A percentile compares a stretch with the other conserved stretches of the same genome.
Evolutionary conservation across 2,797 vertebrate genomes (phyloP).

Genomic region (Hydrophis major): DNA sequence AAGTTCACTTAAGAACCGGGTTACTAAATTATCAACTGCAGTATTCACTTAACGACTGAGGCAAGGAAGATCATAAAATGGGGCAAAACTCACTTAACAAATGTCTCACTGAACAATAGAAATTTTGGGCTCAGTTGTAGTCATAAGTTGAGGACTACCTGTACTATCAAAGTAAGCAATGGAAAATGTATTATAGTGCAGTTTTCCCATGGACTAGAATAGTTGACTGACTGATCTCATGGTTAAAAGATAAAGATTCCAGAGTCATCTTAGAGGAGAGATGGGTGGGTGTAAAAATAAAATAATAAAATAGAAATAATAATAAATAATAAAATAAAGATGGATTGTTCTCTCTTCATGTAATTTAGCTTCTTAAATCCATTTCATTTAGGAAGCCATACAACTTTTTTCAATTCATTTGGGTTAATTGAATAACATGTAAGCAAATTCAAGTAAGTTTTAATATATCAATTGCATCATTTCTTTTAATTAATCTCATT

Average conservation of each 20-base stretch:
- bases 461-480: not conserved
- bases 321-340: not conserved
- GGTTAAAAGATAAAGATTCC: not conserved
- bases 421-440: not conserved
- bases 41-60: no score
- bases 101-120: no score
- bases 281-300: not conserved
- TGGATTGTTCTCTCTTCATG: not conserved
- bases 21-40: no score
- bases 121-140: no score
- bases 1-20: no score
- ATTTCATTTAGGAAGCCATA: not conserved
- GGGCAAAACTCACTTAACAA: no score
- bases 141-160: no score
- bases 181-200: not conserved
- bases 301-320: not conserved
- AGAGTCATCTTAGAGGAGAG: not conserved
- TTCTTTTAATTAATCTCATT: not conserved
- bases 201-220: not conserved
- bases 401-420: not conserved
- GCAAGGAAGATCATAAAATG: no score
- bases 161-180: not conserved
- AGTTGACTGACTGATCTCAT: not conserved
- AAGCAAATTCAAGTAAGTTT: not conserved
- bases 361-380: not conserved